Conservation (phyloP, 2,797 vertebrate genomes). For the Coilia nasus region DNA sequence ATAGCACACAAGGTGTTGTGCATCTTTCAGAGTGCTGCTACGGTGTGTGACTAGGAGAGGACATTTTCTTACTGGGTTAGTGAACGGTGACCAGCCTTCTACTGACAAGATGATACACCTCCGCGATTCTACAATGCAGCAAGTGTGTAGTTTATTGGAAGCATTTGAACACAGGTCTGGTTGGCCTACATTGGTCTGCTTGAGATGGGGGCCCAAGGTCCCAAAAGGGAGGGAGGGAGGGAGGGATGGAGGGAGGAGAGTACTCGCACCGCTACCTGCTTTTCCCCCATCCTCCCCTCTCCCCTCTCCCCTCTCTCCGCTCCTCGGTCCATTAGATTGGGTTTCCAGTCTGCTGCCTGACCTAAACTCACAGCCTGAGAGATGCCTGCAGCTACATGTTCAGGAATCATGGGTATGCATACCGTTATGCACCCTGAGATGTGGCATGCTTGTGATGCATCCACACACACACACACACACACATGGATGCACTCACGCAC, state of each 20-base stretch:
- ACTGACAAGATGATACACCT: neutral
- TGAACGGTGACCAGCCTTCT: neutral
- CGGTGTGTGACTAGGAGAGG: neutral
- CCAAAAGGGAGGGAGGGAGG: slow-evolving; percentile 30
- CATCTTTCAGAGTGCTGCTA: neutral
- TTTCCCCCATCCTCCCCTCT: slow-evolving; percentile 36
- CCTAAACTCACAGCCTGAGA: neutral
- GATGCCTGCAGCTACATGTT: neutral
- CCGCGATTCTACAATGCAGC: neutral
- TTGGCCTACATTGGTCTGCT: slow-evolving; percentile 16
- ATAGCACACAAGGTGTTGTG: neutral
- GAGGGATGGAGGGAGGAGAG: slow-evolving; percentile 49
- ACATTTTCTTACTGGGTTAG: neutral
- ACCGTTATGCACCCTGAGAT: too few relatives aligned
- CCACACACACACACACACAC: too few relatives aligned
- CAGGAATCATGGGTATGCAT: neutral
- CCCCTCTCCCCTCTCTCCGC: neutral
- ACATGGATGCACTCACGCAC: neutral
- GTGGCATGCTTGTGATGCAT: too few relatives aligned
- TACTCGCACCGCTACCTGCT: slow-evolving; percentile 31
- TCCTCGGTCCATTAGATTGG: neutral
- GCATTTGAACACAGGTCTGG: neutral
- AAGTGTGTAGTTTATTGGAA: neutral
- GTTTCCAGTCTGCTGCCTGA: neutral
- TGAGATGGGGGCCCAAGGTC: slow-evolving; percentile 18